These are phyloP conservation scores for Nemotelus nigrinus DNA, from an alignment of 2,888 invertebrate species.

Conservation along the genomic window DNA sequence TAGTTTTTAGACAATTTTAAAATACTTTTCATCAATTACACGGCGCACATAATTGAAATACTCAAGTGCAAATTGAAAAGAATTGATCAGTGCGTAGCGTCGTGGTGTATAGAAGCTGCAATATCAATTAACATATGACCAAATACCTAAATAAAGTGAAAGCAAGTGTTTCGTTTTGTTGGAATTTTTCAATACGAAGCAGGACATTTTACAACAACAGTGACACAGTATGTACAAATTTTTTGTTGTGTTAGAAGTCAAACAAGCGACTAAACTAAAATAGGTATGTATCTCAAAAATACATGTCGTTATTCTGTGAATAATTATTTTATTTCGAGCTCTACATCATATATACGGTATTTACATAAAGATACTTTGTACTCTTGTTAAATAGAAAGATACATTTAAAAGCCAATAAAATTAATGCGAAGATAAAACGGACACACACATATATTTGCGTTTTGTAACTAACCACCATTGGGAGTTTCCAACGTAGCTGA, in stretches of 20 bases:
- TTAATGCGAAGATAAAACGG: conserved; percentile 46
- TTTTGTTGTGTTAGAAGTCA: conserved; percentile 10
- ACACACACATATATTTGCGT: conserved; percentile 46
- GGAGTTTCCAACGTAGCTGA: conserved; percentile 63
- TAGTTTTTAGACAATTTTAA: too few relatives aligned
- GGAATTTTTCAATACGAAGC: background rate
- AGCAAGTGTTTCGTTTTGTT: too few relatives aligned
- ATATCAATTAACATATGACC: too few relatives aligned
- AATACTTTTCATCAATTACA: too few relatives aligned
- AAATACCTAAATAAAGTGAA: too few relatives aligned
- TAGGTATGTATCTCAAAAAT: conserved; percentile 10
- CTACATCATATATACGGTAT: conserved; percentile 31
- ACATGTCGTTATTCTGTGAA: background rate
- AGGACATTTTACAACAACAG: conserved; percentile 33
- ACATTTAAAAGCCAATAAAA: conserved; percentile 36
- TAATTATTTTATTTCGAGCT: conserved; percentile 26
- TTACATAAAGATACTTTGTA: conserved; percentile 46
- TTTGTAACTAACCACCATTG: conserved; percentile 57
- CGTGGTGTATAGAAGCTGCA: too few relatives aligned
- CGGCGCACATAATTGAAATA: too few relatives aligned
- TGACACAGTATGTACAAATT: background rate
- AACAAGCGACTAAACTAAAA: conserved; percentile 5
- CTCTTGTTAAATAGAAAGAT: conserved; percentile 48
- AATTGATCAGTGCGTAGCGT: too few relatives aligned
- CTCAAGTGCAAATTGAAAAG: too few relatives aligned